These are phyloP conservation scores for Pristionchus mayeri DNA, from an alignment of 2,888 invertebrate species.

Conservation along the genomic window DNA sequence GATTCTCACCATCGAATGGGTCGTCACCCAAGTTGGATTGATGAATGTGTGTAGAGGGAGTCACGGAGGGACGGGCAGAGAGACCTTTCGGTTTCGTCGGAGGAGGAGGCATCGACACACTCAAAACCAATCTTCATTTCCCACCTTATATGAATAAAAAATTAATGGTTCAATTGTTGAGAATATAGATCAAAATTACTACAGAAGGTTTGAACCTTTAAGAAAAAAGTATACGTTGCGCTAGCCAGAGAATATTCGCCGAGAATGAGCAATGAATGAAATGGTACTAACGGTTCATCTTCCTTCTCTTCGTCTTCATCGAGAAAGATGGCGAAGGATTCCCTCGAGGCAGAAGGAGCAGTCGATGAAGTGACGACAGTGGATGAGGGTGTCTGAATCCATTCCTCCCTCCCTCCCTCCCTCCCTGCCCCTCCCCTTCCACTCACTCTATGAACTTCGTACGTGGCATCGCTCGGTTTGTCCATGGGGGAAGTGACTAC, in stretches of 20 bases:
- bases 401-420: not conserved
- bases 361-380: not conserved
- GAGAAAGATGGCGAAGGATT: slow-evolving; percentile 23
- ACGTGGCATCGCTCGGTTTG: not conserved
- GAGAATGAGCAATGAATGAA: too few relatives aligned
- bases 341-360: not conserved
- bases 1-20: slow-evolving; percentile 7
- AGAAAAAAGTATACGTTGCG: too few relatives aligned
- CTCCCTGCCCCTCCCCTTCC: not conserved
- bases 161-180: too few relatives aligned
- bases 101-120: not conserved
- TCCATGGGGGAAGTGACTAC: not conserved
- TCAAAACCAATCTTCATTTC: not conserved
- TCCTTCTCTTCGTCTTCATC: slow-evolving; percentile 17
- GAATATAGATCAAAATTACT: too few relatives aligned
- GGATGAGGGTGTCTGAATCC: not conserved
- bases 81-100: slow-evolving; percentile 27
- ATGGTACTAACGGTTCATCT: not conserved
- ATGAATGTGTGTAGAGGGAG: not conserved
- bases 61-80: not conserved
- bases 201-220: too few relatives aligned
- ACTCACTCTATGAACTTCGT: not conserved
- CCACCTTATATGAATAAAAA: too few relatives aligned
- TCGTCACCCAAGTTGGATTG: not conserved
- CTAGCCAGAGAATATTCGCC: too few relatives aligned